Conservation (phyloP, 2,113 vertebrate species). For the Pteronura brasiliensis region DNA sequence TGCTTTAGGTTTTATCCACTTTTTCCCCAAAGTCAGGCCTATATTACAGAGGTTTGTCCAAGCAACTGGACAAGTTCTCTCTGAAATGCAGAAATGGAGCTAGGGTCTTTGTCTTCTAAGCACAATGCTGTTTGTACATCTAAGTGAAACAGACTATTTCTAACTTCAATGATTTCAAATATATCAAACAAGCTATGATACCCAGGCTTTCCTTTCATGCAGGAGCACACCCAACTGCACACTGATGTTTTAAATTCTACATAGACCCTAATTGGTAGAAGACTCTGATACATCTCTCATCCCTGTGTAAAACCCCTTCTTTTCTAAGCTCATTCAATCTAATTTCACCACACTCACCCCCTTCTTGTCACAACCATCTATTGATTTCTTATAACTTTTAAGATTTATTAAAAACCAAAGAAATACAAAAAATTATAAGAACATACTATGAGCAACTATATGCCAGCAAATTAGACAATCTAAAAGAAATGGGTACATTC, state of each 20-base stretch:
- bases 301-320: background rate
- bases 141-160: background rate
- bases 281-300: background rate
- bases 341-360: background rate
- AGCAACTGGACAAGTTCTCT: background rate
- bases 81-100: background rate
- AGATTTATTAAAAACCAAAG: background rate
- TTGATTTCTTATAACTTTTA: background rate
- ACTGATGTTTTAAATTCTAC: background rate
- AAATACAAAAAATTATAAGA: background rate
- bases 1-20: background rate
- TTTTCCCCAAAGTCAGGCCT: background rate
- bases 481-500: too few species aligned
- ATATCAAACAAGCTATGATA: background rate
- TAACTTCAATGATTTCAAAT: constrained; percentile 15
- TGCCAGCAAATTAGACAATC: too few species aligned
- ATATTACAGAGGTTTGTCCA: background rate
- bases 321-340: background rate
- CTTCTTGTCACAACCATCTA: background rate
- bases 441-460: too few species aligned
- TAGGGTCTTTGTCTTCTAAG: background rate
- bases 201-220: background rate
- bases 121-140: background rate
- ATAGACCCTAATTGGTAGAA: background rate
- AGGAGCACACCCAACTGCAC: background rate